Percentiles rank a stretch among this genome's conserved stretches.
phyloP scores from a whole-genome alignment of 2,113 vertebrate genomes.

The Saccopteryx leptura region DNA sequence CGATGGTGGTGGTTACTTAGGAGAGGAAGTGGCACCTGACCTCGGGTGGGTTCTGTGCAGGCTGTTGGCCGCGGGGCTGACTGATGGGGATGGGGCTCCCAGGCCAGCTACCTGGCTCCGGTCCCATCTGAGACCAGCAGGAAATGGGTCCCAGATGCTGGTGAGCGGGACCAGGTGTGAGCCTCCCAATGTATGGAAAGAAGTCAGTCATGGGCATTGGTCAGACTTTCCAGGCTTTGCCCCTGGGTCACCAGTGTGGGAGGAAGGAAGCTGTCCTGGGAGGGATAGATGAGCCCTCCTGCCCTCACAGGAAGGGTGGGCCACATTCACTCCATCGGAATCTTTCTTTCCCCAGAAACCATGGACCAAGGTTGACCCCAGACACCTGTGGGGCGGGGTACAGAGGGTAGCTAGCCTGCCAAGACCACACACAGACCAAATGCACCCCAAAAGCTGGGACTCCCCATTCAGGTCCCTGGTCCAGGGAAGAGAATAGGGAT shows the following conservation, averaged over 20 bases:
- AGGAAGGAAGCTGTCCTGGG: slow-evolving; percentile 69
- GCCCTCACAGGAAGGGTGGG: slow-evolving; percentile 63
- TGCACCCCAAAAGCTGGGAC: neutral
- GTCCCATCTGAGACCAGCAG: neutral
- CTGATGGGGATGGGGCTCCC: neutral
- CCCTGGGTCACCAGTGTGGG: slow-evolving; percentile 9
- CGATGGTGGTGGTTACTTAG: accelerated
- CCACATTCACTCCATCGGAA: accelerated
- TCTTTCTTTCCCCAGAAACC: neutral
- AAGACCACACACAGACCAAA: neutral
- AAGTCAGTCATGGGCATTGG: accelerated
- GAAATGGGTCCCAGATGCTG: slow-evolving; percentile 60
- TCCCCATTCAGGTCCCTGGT: too few species aligned
- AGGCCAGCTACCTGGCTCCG: neutral
- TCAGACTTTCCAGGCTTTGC: slow-evolving; percentile 70
- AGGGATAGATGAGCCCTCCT: neutral
- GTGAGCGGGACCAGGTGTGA: accelerated
- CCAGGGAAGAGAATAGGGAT: neutral
- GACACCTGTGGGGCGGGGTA: neutral
- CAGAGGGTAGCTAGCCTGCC: neutral
- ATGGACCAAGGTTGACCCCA: neutral
- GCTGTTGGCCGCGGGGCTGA: neutral
- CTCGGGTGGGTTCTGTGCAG: neutral
- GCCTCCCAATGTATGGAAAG: neutral
- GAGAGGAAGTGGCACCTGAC: neutral